A percentile compares a stretch with the other conserved stretches of the same genome.
phyloP scores from a whole-genome alignment of 2,888 invertebrate species.

The Pachliopta kotzebuea region DNA sequence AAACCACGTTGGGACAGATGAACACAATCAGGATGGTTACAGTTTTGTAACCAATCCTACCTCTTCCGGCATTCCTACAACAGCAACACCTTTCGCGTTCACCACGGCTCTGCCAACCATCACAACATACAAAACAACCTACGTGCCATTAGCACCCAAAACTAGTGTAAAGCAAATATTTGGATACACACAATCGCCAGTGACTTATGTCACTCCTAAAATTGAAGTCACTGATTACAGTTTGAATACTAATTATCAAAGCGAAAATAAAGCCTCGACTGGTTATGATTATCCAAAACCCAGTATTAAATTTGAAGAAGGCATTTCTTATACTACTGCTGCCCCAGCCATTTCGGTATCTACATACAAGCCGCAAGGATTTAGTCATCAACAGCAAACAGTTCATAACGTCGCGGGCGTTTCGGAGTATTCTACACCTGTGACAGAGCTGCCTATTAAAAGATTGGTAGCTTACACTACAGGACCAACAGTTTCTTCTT shows the following conservation, averaged over 20 bases:
- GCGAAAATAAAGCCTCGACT: conserved; percentile 41
- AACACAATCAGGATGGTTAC: conserved; percentile 59
- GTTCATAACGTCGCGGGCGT: conserved; percentile 55
- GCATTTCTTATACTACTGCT: conserved; percentile 56
- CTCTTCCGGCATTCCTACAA: conserved; percentile 67
- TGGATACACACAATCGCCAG: conserved; percentile 63
- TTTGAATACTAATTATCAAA: conserved; percentile 53
- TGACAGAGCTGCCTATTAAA: conserved; percentile 64
- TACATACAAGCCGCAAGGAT: conserved; percentile 59
- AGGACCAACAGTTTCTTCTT: conserved; percentile 48
- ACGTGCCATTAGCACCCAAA: conserved; percentile 61
- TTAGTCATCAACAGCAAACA: conserved; percentile 59
- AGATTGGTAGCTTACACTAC: conserved; percentile 70
- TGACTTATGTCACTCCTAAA: conserved; percentile 59
- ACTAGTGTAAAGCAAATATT: conserved; percentile 69
- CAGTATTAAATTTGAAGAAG: conserved; percentile 61
- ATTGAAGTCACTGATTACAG: conserved; percentile 52
- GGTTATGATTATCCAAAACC: conserved; percentile 55
- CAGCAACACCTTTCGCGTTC: conserved; percentile 63
- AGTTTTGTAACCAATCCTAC: conserved; percentile 65
- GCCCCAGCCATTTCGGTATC: conserved; percentile 57
- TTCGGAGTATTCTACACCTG: conserved; percentile 58
- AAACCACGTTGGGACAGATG: conserved; percentile 62
- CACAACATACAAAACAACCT: conserved; percentile 61
- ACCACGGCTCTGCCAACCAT: conserved; percentile 59